phyloP scores from a whole-genome alignment of 2,888 invertebrate species.

The Sipha maydis region DNA sequence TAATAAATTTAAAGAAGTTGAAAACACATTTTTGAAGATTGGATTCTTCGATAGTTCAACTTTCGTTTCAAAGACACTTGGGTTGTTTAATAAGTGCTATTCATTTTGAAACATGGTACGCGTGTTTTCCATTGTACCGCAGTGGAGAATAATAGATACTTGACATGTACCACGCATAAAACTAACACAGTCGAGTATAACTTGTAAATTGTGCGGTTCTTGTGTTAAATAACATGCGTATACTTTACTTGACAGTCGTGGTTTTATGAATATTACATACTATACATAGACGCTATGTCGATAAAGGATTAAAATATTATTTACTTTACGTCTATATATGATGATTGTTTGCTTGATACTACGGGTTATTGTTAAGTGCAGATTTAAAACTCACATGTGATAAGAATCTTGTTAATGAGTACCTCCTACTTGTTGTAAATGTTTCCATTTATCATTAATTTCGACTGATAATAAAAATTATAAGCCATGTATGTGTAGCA shows the following conservation, averaged over 20 bases:
- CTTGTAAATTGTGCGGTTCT: slow-evolving; percentile 7
- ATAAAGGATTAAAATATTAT: background rate
- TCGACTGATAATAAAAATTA: background rate
- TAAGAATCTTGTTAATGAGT: background rate
- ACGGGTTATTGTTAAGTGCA: background rate
- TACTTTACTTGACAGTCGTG: background rate
- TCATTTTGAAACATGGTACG: background rate
- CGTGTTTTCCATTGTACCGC: slow-evolving; percentile 9
- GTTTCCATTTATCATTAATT: background rate
- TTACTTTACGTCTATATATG: background rate
- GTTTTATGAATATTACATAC: background rate
- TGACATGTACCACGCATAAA: background rate
- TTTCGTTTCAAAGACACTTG: slow-evolving; percentile 13
- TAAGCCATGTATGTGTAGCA: background rate
- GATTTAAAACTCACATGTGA: background rate
- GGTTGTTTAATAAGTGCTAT: slow-evolving; percentile 9
- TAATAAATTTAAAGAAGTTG: background rate
- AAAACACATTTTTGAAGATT: background rate
- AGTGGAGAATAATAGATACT: slow-evolving; percentile 6
- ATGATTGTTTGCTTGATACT: background rate
- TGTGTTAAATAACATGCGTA: slow-evolving; percentile 1
- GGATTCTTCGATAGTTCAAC: background rate
- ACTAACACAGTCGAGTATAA: slow-evolving; percentile 13
- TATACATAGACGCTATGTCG: background rate
- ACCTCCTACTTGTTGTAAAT: background rate